Percentiles rank a stretch among this genome's conserved stretches.
phyloP scores from a whole-genome alignment of 2,113 vertebrate genomes.

The Azemiops feae region DNA sequence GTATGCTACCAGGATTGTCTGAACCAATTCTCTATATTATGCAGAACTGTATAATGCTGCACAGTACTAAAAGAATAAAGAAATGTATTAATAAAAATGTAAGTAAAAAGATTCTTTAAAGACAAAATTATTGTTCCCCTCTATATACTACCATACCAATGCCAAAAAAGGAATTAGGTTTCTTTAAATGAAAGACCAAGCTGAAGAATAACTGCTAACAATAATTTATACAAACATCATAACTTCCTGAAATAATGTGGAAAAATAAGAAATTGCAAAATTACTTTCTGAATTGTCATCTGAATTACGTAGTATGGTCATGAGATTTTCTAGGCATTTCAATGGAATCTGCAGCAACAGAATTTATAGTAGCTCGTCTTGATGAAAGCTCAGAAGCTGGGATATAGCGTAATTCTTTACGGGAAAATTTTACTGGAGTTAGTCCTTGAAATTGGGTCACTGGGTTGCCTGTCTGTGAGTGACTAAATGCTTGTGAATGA shows the following conservation, averaged over 20 bases:
- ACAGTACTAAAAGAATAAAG: not conserved
- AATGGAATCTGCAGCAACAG: slow-evolving; percentile 72
- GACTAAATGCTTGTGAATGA: slow-evolving; percentile 27
- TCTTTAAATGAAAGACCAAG: accelerated
- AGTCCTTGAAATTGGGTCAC: slow-evolving; percentile 48
- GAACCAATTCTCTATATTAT: not conserved
- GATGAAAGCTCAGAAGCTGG: slow-evolving; percentile 66
- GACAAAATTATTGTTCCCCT: not conserved
- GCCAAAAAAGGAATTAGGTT: not conserved
- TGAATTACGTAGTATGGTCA: slow-evolving; percentile 58
- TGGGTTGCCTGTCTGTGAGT: slow-evolving; percentile 42
- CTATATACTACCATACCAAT: not conserved
- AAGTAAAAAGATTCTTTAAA: not conserved
- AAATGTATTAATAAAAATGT: not conserved
- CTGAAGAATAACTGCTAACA: not conserved
- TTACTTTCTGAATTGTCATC: not conserved
- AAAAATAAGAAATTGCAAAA: not conserved
- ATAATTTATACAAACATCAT: not conserved
- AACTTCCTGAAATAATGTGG: not conserved
- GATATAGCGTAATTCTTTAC: slow-evolving; percentile 76
- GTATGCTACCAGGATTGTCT: not conserved
- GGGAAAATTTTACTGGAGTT: slow-evolving; percentile 73
- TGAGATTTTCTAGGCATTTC: slow-evolving; percentile 68
- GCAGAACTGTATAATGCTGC: not conserved
- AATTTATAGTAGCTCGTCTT: slow-evolving; percentile 60